Evolutionary conservation across 2,888 invertebrate species (phyloP).

Genomic region (Macaria liturata): DNA sequence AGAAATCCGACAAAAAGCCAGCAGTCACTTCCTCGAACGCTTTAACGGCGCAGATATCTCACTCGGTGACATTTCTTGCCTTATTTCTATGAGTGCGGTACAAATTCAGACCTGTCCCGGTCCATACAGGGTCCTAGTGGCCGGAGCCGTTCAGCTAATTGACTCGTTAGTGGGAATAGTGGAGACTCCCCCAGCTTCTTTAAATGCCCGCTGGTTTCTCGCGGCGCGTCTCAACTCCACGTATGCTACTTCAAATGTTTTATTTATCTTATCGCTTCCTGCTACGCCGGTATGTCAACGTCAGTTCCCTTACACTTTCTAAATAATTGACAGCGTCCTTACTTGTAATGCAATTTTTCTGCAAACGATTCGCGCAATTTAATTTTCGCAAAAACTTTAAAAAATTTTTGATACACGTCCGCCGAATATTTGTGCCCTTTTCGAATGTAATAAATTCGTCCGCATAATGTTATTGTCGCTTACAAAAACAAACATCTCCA

Average conservation of each 20-base stretch:
- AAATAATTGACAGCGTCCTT: slow-evolving; percentile 11
- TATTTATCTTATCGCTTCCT: slow-evolving; percentile 22
- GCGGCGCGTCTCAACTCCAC: not conserved
- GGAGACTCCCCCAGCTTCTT: slow-evolving; percentile 12
- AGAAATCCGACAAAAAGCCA: slow-evolving; percentile 34
- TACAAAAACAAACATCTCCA: slow-evolving; percentile 52
- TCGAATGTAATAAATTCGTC: slow-evolving; percentile 18
- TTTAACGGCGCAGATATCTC: slow-evolving; percentile 42
- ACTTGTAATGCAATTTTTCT: slow-evolving; percentile 12
- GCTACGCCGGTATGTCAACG: slow-evolving; percentile 7
- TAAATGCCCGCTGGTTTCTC: slow-evolving; percentile 11
- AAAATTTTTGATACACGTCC: slow-evolving; percentile 14
- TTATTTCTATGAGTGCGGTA: slow-evolving; percentile 37
- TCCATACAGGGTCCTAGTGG: slow-evolving; percentile 45
- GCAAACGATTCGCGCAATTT: slow-evolving; percentile 7
- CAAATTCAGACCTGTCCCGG: slow-evolving; percentile 43
- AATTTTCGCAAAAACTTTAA: slow-evolving; percentile 7
- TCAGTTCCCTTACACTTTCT: slow-evolving; percentile 22
- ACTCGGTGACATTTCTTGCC: slow-evolving; percentile 30
- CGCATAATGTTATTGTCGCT: slow-evolving; percentile 24
- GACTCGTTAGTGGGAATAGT: slow-evolving; percentile 57
- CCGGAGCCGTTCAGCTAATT: slow-evolving; percentile 54
- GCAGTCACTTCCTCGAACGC: slow-evolving; percentile 42
- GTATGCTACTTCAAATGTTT: slow-evolving; percentile 20
- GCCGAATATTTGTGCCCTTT: slow-evolving; percentile 21